phyloP scores from a whole-genome alignment of 30 jellyfish, hydroid and myxozoan species.

The Cassiopea xamachana region DNA sequence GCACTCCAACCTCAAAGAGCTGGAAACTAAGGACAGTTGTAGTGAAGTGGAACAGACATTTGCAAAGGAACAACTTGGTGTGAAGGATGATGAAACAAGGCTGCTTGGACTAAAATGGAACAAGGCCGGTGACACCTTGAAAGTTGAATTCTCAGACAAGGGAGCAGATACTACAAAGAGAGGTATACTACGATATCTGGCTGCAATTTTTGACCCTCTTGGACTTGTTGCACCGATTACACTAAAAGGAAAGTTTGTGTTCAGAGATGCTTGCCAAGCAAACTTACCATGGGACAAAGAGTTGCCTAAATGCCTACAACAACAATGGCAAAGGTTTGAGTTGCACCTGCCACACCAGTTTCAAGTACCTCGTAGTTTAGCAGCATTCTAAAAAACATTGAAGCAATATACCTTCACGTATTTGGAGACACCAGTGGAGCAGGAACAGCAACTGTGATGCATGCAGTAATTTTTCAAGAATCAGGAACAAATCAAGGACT shows the following conservation, averaged over 20 bases:
- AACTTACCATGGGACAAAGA: slow-evolving; percentile 57
- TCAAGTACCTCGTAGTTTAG: slow-evolving; percentile 44
- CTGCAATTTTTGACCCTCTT: slow-evolving; percentile 71
- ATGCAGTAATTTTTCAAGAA: slow-evolving; percentile 60
- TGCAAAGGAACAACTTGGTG: slow-evolving; percentile 64
- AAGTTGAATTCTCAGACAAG: slow-evolving; percentile 47
- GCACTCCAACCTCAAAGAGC: slow-evolving; percentile 65
- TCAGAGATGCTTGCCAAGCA: slow-evolving; percentile 49
- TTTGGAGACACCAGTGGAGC: slow-evolving; percentile 79
- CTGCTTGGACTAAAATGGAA: slow-evolving; percentile 76
- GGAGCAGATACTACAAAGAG: slow-evolving; percentile 63
- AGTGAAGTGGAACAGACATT: slow-evolving; percentile 9
- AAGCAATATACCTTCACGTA: slow-evolving; percentile 57
- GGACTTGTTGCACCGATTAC: slow-evolving; percentile 71
- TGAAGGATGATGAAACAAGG: slow-evolving; percentile 48
- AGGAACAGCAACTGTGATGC: slow-evolving; percentile 73
- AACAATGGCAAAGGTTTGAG: slow-evolving; percentile 19
- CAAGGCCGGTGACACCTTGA: slow-evolving; percentile 36
- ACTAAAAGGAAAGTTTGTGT: slow-evolving; percentile 55
- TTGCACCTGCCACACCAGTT: slow-evolving; percentile 13
- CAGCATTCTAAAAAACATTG: slow-evolving; percentile 17
- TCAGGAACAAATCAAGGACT: slow-evolving; percentile 62
- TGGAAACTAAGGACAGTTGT: slow-evolving; percentile 39
- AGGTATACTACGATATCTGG: slow-evolving; percentile 54
- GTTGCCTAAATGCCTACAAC: slow-evolving; percentile 23